Conservation (phyloP, 2,113 vertebrate species). For the Crypturellus undulatus region DNA sequence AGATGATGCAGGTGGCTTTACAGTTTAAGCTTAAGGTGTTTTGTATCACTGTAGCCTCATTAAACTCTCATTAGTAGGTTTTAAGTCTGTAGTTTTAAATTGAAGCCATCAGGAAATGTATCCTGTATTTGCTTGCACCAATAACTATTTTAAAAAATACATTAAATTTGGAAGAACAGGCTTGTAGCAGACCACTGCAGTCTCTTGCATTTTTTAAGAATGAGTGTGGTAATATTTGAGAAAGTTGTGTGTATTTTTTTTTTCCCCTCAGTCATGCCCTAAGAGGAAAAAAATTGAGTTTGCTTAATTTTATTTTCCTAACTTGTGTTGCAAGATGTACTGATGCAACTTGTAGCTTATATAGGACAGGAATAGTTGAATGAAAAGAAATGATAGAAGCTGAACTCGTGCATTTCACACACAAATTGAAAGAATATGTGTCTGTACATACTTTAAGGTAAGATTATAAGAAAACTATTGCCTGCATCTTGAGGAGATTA, state of each 20-base stretch:
- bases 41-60: neutral
- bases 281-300: neutral
- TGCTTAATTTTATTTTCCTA: neutral
- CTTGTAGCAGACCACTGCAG: neutral
- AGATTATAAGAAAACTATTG: neutral
- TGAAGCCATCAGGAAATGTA: neutral
- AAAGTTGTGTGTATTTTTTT: neutral
- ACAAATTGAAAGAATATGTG: neutral
- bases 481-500: neutral
- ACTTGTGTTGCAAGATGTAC: neutral
- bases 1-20: neutral
- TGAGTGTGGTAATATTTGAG: neutral
- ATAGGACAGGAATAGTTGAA: neutral
- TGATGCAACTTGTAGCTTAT: neutral
- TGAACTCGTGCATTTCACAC: neutral
- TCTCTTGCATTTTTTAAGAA: neutral
- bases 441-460: rapidly evolving
- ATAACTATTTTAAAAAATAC: neutral
- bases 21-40: rapidly evolving
- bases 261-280: too few species aligned
- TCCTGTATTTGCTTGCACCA: neutral
- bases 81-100: neutral
- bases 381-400: neutral
- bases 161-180: neutral
- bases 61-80: neutral